Conservation (phyloP, 2,797 vertebrate species). For the Xiphophorus birchmanni region DNA sequence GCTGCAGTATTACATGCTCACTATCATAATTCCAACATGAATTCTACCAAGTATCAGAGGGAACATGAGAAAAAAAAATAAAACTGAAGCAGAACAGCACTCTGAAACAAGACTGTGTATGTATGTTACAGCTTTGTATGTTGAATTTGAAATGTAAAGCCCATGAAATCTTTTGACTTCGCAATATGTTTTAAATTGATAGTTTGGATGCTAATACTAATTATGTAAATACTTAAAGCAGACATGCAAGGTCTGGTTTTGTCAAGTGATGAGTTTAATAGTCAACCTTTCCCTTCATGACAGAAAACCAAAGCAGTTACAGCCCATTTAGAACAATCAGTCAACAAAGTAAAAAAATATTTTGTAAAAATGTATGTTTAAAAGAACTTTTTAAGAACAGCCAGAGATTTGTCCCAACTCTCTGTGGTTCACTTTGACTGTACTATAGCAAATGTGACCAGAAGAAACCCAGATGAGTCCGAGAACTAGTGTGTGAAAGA, state of each 20-base stretch:
- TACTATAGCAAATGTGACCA: conserved; percentile 55
- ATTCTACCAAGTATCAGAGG: background rate
- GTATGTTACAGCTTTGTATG: background rate
- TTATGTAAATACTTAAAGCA: background rate
- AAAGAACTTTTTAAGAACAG: conserved; percentile 43
- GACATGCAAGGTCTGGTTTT: background rate
- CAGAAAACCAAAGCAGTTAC: conserved; percentile 19
- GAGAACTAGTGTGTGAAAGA: conserved; percentile 75
- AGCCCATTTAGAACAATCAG: conserved; percentile 21
- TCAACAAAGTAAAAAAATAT: conserved; percentile 25
- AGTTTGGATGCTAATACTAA: background rate
- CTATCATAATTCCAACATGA: background rate
- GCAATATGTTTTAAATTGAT: background rate
- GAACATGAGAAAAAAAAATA: background rate
- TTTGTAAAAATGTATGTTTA: conserved; percentile 41
- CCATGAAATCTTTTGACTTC: background rate
- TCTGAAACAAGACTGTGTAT: background rate
- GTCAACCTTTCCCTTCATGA: conserved; percentile 12
- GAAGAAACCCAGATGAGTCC: conserved; percentile 56
- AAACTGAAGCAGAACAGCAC: background rate
- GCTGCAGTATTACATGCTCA: background rate
- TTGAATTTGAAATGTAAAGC: background rate
- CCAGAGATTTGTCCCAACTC: conserved; percentile 39
- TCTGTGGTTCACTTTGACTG: conserved; percentile 42
- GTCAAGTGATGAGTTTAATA: conserved; percentile 10